Evolutionary conservation across 2,113 vertebrate species (phyloP), one percentile per base, ranked within the genome.

Genomic region (Perca flavescens): DNA sequence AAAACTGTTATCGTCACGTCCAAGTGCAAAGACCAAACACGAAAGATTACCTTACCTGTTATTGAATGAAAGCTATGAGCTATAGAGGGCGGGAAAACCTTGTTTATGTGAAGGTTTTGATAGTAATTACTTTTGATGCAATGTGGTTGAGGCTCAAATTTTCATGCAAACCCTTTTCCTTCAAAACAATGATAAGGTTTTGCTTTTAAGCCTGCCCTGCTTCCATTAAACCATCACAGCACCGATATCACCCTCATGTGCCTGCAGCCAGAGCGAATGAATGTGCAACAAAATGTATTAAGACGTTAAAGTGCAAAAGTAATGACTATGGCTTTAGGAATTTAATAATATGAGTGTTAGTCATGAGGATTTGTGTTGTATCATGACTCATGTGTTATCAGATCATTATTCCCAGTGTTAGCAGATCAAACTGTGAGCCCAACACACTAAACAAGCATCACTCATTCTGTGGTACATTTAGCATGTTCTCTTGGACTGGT

Each of bases 271-370:
- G 14, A 36, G 70, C 22, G 49, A 73, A 36, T 62, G 1, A 74
- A 61, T 4, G 1, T 25, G 53, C 12, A 28, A 13, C 6, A 31
- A 19, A 36, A 77, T 74, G 15, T 34, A 79, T 31, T 56, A 34
- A 76, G 53, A 62, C 0, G 21, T 57, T 25, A 60, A 40, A 79
- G 62, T 56, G n/a, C 9, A 67, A 67, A 78, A 78, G 1, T 31
- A 63, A 81, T 82, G 67, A 76, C 46, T 68, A 69, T 77, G 70
- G 46, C 64, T 74, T 53, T 4, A 34, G 19, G 64, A 28, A 50
- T 77, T 57, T 34, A 68, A 76, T 75, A 68, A 56, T 49, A 34
- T 66, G 21, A 70, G 21, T 54, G 46, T 12, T n/a, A 64, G 57
- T 70, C 40, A n/a, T 31, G 17, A 46, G 15, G 46, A 57, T 74